phyloP scores from a whole-genome alignment of 2,888 invertebrate species.

The Erebia epiphron region DNA sequence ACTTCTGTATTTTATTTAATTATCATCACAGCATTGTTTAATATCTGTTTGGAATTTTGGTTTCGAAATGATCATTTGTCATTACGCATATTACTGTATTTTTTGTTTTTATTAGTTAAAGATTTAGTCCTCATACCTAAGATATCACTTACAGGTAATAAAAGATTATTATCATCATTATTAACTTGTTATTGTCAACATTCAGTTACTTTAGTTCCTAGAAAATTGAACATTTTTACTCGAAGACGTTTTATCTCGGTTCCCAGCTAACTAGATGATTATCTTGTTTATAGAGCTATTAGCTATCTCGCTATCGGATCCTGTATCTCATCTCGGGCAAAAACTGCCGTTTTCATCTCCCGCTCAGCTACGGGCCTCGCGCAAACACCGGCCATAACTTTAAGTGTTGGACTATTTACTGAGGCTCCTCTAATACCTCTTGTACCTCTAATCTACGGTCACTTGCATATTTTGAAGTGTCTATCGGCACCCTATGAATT shows the following conservation, averaged over 20 bases:
- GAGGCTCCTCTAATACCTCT: background rate
- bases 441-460: background rate
- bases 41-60: no score
- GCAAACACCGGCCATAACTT: conserved; percentile 26
- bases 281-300: conserved; percentile 80
- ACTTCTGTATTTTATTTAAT: no score
- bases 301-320: conserved; percentile 69
- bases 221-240: conserved; percentile 32
- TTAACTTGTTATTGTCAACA: conserved; percentile 8
- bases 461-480: background rate
- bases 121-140: no score
- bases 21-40: no score
- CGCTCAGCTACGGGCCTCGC: conserved; percentile 42
- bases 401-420: conserved; percentile 9
- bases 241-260: conserved; percentile 34
- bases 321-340: conserved; percentile 68
- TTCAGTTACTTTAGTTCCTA: conserved; percentile 18
- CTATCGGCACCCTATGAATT: no score
- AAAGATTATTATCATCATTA: background rate
- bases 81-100: no score
- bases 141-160: background rate
- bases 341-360: conserved; percentile 76
- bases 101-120: no score
- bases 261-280: conserved; percentile 71
- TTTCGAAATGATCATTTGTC: no score